phyloP scores from a whole-genome alignment of 1,140 invertebrate species.

The Goniozus legneri region DNA sequence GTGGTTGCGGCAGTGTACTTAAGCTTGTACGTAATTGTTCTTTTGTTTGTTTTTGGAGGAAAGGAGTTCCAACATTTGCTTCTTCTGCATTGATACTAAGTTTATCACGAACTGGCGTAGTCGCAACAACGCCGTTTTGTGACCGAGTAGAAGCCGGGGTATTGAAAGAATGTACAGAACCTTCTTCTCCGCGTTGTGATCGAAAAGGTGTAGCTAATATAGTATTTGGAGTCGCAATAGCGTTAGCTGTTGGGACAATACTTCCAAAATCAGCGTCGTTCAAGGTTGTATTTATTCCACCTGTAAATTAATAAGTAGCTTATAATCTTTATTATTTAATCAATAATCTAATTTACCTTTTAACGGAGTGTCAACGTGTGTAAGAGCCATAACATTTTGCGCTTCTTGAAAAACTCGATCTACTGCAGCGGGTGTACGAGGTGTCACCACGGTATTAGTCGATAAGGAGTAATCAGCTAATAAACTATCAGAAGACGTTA shows the following conservation, averaged over 20 bases:
- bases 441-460: slow-evolving; percentile 72
- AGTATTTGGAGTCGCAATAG: slow-evolving; percentile 89
- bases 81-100: slow-evolving; percentile 93
- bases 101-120: slow-evolving; percentile 83
- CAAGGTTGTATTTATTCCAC: slow-evolving; percentile 91
- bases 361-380: slow-evolving; percentile 94
- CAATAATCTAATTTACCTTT: slow-evolving; percentile 59
- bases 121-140: slow-evolving; percentile 47
- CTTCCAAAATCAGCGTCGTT: slow-evolving; percentile 85
- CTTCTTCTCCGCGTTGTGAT: slow-evolving; percentile 52
- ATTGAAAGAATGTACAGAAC: slow-evolving; percentile 46
- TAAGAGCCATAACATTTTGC: slow-evolving; percentile 96
- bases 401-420: slow-evolving; percentile 85
- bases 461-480: slow-evolving; percentile 90
- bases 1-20: slow-evolving; percentile 78
- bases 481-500: slow-evolving; percentile 78
- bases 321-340: background rate
- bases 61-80: slow-evolving; percentile 65
- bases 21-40: slow-evolving; percentile 75
- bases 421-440: slow-evolving; percentile 77
- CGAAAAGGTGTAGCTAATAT: slow-evolving; percentile 91
- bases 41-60: slow-evolving; percentile 68
- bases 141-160: slow-evolving; percentile 42
- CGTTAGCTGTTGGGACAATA: slow-evolving; percentile 70
- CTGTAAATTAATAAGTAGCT: slow-evolving; percentile 31